Conservation (phyloP, 2,113 vertebrate genomes). For the Leptocoma aspasia region DNA sequence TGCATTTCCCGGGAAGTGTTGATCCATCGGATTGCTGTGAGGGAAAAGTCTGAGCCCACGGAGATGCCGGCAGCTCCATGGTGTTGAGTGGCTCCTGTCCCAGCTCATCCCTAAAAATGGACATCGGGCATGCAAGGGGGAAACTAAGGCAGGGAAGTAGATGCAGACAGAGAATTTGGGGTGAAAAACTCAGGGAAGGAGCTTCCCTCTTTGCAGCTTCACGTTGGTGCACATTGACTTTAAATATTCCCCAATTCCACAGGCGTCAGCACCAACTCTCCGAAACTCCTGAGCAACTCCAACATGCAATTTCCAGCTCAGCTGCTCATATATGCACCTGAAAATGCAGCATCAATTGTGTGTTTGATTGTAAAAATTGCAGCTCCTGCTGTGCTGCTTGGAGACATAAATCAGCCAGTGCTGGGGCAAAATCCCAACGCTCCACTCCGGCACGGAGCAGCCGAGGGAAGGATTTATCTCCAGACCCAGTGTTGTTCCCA, state of each 20-base stretch:
- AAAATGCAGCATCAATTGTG: constrained; percentile 37
- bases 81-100: background rate
- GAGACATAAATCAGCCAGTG: constrained; percentile 32
- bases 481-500: background rate
- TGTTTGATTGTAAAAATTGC: constrained; percentile 51
- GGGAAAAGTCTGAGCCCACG: background rate
- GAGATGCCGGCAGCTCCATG: background rate
- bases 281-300: background rate
- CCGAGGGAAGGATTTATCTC: constrained; percentile 26
- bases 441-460: background rate
- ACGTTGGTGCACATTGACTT: accelerated
- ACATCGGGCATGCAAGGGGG: accelerated
- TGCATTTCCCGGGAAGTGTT: background rate
- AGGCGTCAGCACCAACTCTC: background rate
- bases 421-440: background rate
- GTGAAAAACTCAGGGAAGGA: background rate
- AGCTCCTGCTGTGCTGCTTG: constrained; percentile 50
- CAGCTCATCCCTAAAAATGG: accelerated
- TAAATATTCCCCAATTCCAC: background rate
- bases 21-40: background rate
- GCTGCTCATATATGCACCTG: background rate
- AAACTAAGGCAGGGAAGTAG: background rate
- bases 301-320: background rate
- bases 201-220: background rate
- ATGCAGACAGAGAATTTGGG: background rate